Base-by-base conservation (phyloP, 2,797 vertebrate genomes). In the Melanotaenia pygmaea region DNA sequence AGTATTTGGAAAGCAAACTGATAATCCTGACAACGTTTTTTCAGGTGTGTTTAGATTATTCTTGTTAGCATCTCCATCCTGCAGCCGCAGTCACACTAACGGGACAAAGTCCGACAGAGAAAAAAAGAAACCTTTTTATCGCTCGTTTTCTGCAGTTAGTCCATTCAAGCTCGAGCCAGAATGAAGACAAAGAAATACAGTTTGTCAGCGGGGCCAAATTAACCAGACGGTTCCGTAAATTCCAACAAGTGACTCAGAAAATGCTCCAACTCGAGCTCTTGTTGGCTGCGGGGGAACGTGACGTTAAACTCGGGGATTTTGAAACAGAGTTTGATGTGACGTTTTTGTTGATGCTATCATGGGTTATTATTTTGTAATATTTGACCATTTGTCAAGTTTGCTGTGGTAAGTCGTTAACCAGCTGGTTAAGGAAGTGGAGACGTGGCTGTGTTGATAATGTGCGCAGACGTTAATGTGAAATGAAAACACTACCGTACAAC, bases 231-330 rank as follows among this genome's bases (percentile, higher is more conserved):
- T 9, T 7, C 0, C 1, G 0, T 3, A 0, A 0, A 11, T 20
- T 10, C 10, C 1, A 0, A 2, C 0, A 0, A 1, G 0, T 0
- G 0, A 0, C 1, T 2, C 7, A 11, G 1, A 5, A 2, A 37
- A 7, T 0, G 3, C 3, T 20, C 12, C 5, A 13, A 54, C 9
- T 26, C 2, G 3, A 53, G n/a, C 47, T 8, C 1, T 22, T 10
- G 34, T 28, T 32, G 38, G 16, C 13, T 50, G 5, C 30, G 5
- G 28, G 9, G 4, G n/a, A 1, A 0, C 0, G 5, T 4, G 0
- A 12, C 0, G 0, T 68, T 20, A 54, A 66, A 59, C 4, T 0
- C 5, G 0, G 3, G 5, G 14, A 2, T 47, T 72, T 47, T n/a
- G 0, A 20, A 58, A 9, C 2, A 4, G 60, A 20, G 0, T 68